Evolutionary conservation across 2,797 vertebrate genomes (phyloP), one percentile per base, ranked within the genome.

Genomic region (Pseudomugil tenellus): DNA sequence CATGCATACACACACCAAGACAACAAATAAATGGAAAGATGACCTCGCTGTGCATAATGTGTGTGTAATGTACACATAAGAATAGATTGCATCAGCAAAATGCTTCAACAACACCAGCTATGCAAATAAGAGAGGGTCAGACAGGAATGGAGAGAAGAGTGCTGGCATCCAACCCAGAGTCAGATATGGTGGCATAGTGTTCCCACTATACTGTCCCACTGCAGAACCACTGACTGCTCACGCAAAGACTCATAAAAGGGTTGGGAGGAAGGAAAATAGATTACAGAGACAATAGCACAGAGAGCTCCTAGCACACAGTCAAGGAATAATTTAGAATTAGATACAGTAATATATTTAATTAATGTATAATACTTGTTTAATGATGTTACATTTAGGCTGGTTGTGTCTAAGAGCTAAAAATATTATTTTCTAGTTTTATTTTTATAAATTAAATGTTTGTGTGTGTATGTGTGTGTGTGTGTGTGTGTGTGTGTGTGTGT

Each of bases 101-200:
- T 23, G 37, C 63, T 32, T 72, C 43, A 70, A 80, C 71, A 80
- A 73, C 76, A 78, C 67, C 79, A 68, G 61, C 56, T 58, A 81
- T 85, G 87, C 74, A 89, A 89, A 91, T 79, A 68, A 79, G 76
- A 70, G 81, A 73, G 81, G 81, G 85, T 86, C 76, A 85, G 69
- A 68, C 80, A 85, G 56, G 74, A 65, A 68, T 61, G 71, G 70
- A 65, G 58, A 67, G 68, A 71, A 54, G 70, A 62, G 66, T 58
- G 80, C 71, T 87, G 83, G 86, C 84, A 72, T 71, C 63, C 37
- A 58, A 84, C 77, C 82, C 66, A 85, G 62, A 74, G 63, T 80
- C 55, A 66, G 76, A 81, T 75, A 79, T 55, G 60, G 73, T 58
- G 72, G 74, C 72, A 76, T 74, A 69, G 67, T 76, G 41, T 53